Conservation (phyloP, 2,888 invertebrate species). For the Morpho helenor region DNA sequence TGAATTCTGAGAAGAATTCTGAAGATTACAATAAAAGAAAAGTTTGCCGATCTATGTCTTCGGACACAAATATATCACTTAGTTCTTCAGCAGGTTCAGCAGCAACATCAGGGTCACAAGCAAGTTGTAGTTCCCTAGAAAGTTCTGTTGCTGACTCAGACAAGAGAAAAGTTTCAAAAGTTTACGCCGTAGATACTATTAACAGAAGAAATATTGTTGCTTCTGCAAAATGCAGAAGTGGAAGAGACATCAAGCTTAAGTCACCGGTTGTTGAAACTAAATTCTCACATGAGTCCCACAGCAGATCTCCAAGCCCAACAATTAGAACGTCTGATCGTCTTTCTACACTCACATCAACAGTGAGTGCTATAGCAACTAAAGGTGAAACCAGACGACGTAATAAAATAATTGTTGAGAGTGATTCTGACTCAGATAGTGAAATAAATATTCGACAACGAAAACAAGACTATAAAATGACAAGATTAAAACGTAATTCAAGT, state of each 20-base stretch:
- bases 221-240: constrained; percentile 91
- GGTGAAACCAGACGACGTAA: constrained; percentile 70
- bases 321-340: constrained; percentile 72
- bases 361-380: constrained; percentile 76
- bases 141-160: constrained; percentile 82
- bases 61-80: constrained; percentile 85
- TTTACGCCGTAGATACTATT: constrained; percentile 89
- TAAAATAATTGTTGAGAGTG: constrained; percentile 66
- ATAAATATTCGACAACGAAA: constrained; percentile 64
- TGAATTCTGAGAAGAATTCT: constrained; percentile 48
- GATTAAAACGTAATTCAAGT: constrained; percentile 67
- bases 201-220: constrained; percentile 93
- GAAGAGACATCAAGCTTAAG: constrained; percentile 85
- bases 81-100: constrained; percentile 85
- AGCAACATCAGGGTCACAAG: constrained; percentile 86
- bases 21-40: constrained; percentile 76
- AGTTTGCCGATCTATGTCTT: constrained; percentile 83
- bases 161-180: constrained; percentile 85
- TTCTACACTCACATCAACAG: constrained; percentile 74
- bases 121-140: constrained; percentile 83
- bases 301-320: constrained; percentile 72
- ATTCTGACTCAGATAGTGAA: constrained; percentile 65
- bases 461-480: constrained; percentile 66
- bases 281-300: constrained; percentile 80
- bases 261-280: constrained; percentile 86